Evolutionary conservation across 2,797 vertebrate species (phyloP).

Genomic region (Ambastaia sidthimunki): DNA sequence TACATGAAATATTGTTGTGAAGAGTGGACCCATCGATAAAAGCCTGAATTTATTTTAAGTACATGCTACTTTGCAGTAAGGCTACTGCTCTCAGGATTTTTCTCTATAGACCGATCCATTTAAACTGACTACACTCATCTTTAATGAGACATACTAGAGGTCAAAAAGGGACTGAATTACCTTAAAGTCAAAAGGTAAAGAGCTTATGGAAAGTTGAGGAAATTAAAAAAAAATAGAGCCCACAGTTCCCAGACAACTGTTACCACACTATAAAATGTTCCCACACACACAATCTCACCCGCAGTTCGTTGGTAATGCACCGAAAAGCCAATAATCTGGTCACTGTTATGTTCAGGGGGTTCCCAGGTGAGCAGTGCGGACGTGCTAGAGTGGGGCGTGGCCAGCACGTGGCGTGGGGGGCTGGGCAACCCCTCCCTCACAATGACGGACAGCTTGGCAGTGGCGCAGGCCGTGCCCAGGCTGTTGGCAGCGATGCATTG

Average conservation of each 20-base stretch:
- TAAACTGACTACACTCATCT: constrained; percentile 29
- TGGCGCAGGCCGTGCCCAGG: constrained; percentile 90
- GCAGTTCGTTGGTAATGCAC: constrained; percentile 90
- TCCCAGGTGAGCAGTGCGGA: constrained; percentile 90
- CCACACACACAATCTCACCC: constrained; percentile 72
- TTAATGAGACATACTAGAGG: constrained; percentile 34
- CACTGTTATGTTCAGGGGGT: constrained; percentile 89
- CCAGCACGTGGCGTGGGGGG: constrained; percentile 84
- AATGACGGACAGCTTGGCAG: constrained; percentile 89
- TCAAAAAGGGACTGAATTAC: constrained; percentile 24
- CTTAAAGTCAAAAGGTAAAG: not conserved
- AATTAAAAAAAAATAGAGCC: not conserved
- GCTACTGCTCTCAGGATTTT: constrained; percentile 26
- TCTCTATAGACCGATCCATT: constrained; percentile 30
- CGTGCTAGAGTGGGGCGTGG: constrained; percentile 87
- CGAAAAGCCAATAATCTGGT: constrained; percentile 97
- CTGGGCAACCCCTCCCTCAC: constrained; percentile 95
- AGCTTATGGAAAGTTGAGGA: not conserved
- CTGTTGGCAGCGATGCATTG: constrained; percentile 94
- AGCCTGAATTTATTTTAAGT: not conserved
- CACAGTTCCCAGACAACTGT: not conserved
- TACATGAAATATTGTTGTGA: not conserved
- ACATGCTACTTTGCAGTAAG: not conserved
- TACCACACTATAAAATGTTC: constrained; percentile 20
- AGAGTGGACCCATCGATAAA: constrained; percentile 13